Evolutionary conservation across 2,888 invertebrate species (phyloP).

Genomic region (Chydorus sphaericus): DNA sequence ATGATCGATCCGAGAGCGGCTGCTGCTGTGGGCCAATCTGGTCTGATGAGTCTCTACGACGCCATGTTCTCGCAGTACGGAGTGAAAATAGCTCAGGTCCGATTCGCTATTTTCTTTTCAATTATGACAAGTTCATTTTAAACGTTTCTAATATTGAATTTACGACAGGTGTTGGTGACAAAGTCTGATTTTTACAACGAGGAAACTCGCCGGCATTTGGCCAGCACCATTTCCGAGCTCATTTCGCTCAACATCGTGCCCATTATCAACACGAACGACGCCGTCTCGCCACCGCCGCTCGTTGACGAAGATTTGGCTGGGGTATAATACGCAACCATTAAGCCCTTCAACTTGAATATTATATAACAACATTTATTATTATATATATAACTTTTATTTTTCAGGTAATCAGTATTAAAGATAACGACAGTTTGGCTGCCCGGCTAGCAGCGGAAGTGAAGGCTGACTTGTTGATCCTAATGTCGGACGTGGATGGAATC

Average conservation of each 20-base stretch:
- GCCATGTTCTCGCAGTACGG: constrained; percentile 99
- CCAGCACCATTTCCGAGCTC: constrained; percentile 83
- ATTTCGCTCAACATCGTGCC: constrained; percentile 94
- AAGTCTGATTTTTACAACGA: constrained; percentile 98
- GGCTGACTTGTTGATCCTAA: constrained; percentile 86
- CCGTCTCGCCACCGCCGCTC: constrained; percentile 90
- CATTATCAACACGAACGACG: constrained; percentile 97
- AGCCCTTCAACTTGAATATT: no score
- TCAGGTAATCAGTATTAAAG: constrained; percentile 77
- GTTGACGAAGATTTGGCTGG: constrained; percentile 57
- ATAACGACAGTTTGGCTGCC: constrained; percentile 95
- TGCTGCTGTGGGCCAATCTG: constrained; percentile 96
- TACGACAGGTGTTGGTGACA: constrained; percentile 96
- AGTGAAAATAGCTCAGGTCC: constrained; percentile 89
- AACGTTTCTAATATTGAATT: constrained; percentile 15
- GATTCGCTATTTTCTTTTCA: no score
- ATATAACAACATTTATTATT: no score
- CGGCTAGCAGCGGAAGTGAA: constrained; percentile 82
- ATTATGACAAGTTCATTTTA: neutral
- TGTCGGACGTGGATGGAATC: constrained; percentile 98
- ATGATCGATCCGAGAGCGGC: constrained; percentile 76
- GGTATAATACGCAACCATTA: no score
- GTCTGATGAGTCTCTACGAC: constrained; percentile 98
- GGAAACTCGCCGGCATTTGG: constrained; percentile 78
- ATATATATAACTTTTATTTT: no score